Percentiles rank a stretch among this genome's conserved stretches.
Evolutionary conservation across 1,140 invertebrate species (phyloP).

Genomic region (Aphelinus certus): DNA sequence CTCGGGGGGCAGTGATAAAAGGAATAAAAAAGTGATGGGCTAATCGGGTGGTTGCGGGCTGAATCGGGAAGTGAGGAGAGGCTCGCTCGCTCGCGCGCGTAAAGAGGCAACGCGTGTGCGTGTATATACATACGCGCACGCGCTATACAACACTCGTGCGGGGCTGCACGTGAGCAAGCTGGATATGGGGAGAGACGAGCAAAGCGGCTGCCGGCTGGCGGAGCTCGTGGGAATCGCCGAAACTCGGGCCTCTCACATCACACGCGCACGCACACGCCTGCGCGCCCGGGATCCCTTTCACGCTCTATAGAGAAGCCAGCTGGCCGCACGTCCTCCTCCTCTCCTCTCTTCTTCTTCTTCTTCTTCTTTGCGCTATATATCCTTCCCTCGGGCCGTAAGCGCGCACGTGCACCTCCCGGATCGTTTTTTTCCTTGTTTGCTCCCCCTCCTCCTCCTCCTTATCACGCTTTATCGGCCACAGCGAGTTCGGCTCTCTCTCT

Average conservation of each 20-base stretch:
- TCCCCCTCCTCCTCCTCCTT: neutral
- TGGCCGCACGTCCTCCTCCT: neutral
- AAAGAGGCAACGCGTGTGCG: neutral
- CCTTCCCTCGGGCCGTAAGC: neutral
- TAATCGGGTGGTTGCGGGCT: too few relatives aligned
- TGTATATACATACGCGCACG: neutral
- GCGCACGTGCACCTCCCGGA: too few relatives aligned
- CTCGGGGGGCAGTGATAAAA: neutral
- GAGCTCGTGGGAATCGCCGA: constrained; percentile 39
- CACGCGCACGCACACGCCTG: constrained; percentile 5
- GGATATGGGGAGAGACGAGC: neutral
- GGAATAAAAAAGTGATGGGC: too few relatives aligned
- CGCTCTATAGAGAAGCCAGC: too few relatives aligned
- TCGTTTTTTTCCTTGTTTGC: neutral
- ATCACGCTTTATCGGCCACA: too few relatives aligned
- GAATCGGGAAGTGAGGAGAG: too few relatives aligned
- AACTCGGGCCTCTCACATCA: constrained; percentile 39
- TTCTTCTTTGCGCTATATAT: neutral
- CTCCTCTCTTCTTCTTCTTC: neutral
- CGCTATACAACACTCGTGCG: neutral
- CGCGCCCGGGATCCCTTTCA: too few relatives aligned
- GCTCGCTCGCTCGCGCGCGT: too few relatives aligned
- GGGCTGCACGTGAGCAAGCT: neutral
- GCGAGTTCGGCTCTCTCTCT: too few relatives aligned
- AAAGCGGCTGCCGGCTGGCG: constrained; percentile 20